Evolutionary conservation across 2,888 invertebrate species (phyloP).

Genomic region (Chaetogeoica ovagalla): DNA sequence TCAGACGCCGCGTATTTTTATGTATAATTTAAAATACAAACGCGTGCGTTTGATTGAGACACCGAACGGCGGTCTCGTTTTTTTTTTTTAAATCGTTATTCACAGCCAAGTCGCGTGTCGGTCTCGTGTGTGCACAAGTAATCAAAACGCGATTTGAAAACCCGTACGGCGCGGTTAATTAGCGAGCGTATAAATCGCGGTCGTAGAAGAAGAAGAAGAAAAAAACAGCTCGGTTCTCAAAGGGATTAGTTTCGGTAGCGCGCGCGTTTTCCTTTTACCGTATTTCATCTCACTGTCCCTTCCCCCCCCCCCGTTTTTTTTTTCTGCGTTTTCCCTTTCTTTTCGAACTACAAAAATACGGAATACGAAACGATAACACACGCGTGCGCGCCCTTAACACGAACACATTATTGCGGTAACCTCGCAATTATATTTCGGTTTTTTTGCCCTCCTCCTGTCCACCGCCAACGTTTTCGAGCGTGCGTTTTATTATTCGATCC

Average conservation of each 20-base stretch:
- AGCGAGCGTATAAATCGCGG: slow-evolving; percentile 41
- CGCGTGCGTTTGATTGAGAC: no score
- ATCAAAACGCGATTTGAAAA: no score
- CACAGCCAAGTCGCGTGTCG: slow-evolving; percentile 51
- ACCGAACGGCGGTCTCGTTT: no score
- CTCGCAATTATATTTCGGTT: slow-evolving; percentile 30
- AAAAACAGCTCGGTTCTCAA: slow-evolving; percentile 29
- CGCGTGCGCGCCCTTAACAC: slow-evolving; percentile 32
- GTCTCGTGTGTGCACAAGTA: no score
- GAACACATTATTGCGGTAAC: slow-evolving; percentile 37
- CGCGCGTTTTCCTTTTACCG: background rate
- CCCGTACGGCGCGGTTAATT: slow-evolving; percentile 2
- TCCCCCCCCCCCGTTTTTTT: background rate
- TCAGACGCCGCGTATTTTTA: no score
- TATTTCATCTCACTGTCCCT: no score
- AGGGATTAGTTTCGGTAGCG: slow-evolving; percentile 25
- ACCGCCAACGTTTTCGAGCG: background rate
- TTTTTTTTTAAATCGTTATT: slow-evolving; percentile 39
- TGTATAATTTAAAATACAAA: no score
- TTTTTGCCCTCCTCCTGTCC: background rate
- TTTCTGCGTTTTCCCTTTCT: background rate
- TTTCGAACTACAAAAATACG: background rate
- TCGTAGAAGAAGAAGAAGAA: no score
- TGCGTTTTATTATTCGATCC: background rate
- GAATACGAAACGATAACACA: background rate